phyloP scores from a whole-genome alignment of 2,113 vertebrate species.

The Oenanthe melanoleuca region DNA sequence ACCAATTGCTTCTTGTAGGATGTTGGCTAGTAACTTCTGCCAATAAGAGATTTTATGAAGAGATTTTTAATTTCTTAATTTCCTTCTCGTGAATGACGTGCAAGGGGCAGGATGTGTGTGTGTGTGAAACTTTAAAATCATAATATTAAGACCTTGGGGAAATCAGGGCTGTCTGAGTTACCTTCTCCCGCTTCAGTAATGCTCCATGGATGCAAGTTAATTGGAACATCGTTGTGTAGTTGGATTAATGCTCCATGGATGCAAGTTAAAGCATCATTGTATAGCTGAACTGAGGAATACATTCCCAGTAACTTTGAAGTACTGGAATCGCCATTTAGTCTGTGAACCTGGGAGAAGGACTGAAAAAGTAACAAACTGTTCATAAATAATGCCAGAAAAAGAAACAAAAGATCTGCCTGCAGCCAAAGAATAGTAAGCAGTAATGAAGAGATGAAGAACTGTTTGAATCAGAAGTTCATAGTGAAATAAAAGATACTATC shows the following conservation, averaged over 20 bases:
- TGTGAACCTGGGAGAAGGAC: background rate
- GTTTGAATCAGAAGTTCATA: background rate
- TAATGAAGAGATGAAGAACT: background rate
- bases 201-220: background rate
- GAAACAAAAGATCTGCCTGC: background rate
- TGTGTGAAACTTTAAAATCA: background rate
- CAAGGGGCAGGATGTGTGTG: accelerated
- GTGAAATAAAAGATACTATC: background rate
- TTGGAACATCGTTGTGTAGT: background rate
- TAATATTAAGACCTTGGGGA: background rate
- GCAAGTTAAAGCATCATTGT: background rate
- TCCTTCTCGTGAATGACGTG: background rate
- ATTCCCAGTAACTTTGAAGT: background rate
- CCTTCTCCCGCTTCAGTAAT: background rate
- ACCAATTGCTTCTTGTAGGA: background rate
- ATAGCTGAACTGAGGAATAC: background rate
- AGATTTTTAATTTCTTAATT: background rate
- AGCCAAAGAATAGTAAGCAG: background rate
- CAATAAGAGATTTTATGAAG: background rate
- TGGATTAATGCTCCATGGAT: background rate
- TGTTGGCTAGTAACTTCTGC: background rate
- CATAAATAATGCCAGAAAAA: background rate
- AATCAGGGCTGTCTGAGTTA: background rate
- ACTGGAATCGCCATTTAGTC: background rate
- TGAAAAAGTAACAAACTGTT: background rate